These are phyloP conservation scores for Carassius gibelio DNA, from an alignment of 2,113 vertebrate species.

Conservation along the genomic window DNA sequence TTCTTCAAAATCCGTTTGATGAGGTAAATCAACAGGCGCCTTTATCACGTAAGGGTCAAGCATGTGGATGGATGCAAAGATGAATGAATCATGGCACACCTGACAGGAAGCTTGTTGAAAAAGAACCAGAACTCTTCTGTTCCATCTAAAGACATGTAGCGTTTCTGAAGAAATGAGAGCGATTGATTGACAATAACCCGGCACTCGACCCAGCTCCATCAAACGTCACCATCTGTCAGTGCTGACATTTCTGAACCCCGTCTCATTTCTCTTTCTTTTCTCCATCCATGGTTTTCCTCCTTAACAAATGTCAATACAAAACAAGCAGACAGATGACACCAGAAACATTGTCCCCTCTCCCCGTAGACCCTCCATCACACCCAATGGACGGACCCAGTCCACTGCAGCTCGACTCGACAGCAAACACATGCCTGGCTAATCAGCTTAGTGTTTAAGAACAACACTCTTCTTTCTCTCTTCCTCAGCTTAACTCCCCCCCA, in stretches of 20 bases:
- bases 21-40: conserved; percentile 36
- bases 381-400: conserved; percentile 45
- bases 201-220: conserved; percentile 74
- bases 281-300: conserved; percentile 20
- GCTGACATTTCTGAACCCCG: conserved; percentile 48
- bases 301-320: conserved; percentile 61
- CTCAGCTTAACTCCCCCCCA: conserved; percentile 81
- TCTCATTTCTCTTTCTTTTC: conserved; percentile 43
- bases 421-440: conserved; percentile 90
- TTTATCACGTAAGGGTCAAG: neutral
- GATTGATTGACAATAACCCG: conserved; percentile 85
- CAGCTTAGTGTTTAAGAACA: conserved; percentile 80
- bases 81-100: neutral
- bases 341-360: conserved; percentile 34
- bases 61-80: neutral
- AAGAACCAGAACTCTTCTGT: too few species aligned
- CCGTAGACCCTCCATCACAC: conserved; percentile 21
- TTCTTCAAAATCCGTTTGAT: conserved; percentile 36
- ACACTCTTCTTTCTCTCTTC: conserved; percentile 66
- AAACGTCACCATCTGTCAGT: conserved; percentile 84
- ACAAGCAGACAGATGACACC: conserved; percentile 59
- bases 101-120: neutral
- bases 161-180: neutral
- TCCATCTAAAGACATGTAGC: neutral
- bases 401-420: conserved; percentile 77